phyloP scores from a whole-genome alignment of 2,113 vertebrate genomes.

The Megaceryle torquata region DNA sequence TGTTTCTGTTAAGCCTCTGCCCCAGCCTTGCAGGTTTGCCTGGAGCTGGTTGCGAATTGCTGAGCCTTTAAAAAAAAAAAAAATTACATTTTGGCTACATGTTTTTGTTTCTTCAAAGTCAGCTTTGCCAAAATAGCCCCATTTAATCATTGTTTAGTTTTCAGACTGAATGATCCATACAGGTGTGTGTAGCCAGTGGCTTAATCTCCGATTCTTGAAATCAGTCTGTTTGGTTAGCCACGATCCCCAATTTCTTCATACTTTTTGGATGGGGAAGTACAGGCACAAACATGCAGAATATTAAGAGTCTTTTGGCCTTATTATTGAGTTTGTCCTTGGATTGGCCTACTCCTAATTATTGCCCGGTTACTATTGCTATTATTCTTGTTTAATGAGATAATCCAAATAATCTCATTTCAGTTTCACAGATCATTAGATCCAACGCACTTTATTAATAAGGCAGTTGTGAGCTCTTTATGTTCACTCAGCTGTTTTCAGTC shows the following conservation, averaged over 20 bases:
- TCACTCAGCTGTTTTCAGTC: constrained; percentile 58
- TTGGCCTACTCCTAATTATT: constrained; percentile 43
- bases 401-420: constrained; percentile 67
- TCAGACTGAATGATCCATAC: not conserved
- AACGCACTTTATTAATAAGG: constrained; percentile 58
- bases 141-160: not conserved
- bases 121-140: not conserved
- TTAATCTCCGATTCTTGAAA: not conserved
- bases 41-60: not conserved
- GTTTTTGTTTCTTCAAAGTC: not conserved
- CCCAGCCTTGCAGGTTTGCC: not conserved
- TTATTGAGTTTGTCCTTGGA: constrained; percentile 59
- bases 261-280: not conserved
- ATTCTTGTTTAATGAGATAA: constrained; percentile 72
- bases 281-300: not conserved
- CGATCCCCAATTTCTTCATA: not conserved
- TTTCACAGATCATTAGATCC: constrained; percentile 65
- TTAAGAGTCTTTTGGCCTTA: not conserved
- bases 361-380: constrained; percentile 30
- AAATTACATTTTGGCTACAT: not conserved
- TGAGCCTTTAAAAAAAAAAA: not conserved
- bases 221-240: not conserved
- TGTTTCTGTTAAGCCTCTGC: not conserved
- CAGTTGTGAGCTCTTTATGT: constrained; percentile 49
- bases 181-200: not conserved